phyloP scores from a whole-genome alignment of 2,797 vertebrate species.

The Crocodylus rhombifer region DNA sequence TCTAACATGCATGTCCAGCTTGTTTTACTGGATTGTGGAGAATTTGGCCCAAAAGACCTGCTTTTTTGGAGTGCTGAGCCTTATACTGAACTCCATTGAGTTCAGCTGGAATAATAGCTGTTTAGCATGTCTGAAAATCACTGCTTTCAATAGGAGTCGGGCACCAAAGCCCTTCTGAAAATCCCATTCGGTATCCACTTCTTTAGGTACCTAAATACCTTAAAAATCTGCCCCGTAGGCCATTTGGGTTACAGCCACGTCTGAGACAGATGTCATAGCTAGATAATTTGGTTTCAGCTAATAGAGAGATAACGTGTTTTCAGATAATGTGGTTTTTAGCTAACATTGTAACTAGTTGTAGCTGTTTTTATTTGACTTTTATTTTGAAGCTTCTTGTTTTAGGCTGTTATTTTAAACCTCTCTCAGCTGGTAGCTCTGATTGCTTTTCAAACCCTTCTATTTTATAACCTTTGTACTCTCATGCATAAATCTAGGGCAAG shows the following conservation, averaged over 20 bases:
- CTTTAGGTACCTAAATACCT: slow-evolving; percentile 22
- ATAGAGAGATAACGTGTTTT: neutral
- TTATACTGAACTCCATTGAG: neutral
- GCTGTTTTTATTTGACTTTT: slow-evolving; percentile 30
- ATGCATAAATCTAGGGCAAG: slow-evolving; percentile 67
- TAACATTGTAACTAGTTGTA: neutral
- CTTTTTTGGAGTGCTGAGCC: neutral
- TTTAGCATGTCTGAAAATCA: neutral
- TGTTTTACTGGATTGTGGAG: neutral
- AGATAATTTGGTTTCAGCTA: neutral
- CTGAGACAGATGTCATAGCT: neutral
- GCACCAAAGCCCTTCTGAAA: neutral
- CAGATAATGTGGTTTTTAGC: neutral
- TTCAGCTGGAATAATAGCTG: neutral
- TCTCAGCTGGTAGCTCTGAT: slow-evolving; percentile 74
- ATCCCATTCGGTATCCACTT: neutral
- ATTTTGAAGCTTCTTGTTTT: slow-evolving; percentile 59
- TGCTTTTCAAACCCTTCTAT: slow-evolving; percentile 75
- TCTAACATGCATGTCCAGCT: rapidly evolving
- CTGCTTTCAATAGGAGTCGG: rapidly evolving
- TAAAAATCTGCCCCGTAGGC: neutral
- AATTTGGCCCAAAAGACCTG: neutral
- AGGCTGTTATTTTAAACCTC: slow-evolving; percentile 72
- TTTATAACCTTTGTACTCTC: slow-evolving; percentile 72
- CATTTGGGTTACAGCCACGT: neutral